A percentile compares a stretch with the other conserved stretches of the same genome.
phyloP scores from a whole-genome alignment of 2,113 vertebrate species.

The Thamnaconus septentrionalis region DNA sequence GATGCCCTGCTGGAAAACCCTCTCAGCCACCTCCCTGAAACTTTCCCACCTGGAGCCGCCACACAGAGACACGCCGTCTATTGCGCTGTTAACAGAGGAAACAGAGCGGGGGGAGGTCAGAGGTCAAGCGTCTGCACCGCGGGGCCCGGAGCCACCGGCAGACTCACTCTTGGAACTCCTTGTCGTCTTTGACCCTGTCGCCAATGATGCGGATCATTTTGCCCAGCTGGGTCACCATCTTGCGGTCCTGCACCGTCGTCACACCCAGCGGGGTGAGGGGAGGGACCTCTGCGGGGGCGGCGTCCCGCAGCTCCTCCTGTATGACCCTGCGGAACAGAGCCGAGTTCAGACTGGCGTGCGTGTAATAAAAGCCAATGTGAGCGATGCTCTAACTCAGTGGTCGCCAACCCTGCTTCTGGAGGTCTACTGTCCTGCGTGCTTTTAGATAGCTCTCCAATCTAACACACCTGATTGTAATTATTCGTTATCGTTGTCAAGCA shows the following conservation, averaged over 20 bases:
- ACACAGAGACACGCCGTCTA: constrained; percentile 28
- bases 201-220: constrained; percentile 47
- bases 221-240: constrained; percentile 43
- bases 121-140: not conserved
- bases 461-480: too few relatives aligned
- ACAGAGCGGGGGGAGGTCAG: not conserved
- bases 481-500: too few relatives aligned
- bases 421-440: too few relatives aligned
- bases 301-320: constrained; percentile 39
- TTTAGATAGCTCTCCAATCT: too few relatives aligned
- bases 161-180: constrained; percentile 55
- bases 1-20: constrained; percentile 44
- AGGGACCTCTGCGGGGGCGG: constrained; percentile 12
- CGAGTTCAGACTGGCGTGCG: too few relatives aligned
- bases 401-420: too few relatives aligned
- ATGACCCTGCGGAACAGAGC: constrained; percentile 42
- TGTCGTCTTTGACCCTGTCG: constrained; percentile 34
- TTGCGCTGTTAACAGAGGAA: constrained; percentile 19
- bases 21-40: constrained; percentile 29
- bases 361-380: too few relatives aligned
- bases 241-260: constrained; percentile 35
- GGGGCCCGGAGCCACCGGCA: not conserved
- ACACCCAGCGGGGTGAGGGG: constrained; percentile 12
- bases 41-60: constrained; percentile 4
- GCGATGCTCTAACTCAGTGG: too few relatives aligned